Base-by-base conservation (phyloP, 2,113 vertebrate genomes). In the Tupaia tana region DNA sequence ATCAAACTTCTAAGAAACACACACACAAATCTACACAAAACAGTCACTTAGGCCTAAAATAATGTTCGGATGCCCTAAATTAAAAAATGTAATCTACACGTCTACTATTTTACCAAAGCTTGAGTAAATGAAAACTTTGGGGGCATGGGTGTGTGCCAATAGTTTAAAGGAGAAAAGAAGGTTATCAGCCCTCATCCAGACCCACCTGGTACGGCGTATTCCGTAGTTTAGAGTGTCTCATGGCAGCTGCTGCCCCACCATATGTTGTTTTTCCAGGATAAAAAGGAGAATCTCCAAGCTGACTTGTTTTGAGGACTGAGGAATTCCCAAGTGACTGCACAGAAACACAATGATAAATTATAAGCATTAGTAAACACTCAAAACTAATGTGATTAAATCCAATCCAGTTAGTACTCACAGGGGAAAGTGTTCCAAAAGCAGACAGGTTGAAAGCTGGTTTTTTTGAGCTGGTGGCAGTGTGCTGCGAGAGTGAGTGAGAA, bases 221-320 rank as follows among this genome's bases (percentile, higher is more conserved):
- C 22, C 98, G 99, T 0, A 84, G 73, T 93, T 99, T 99, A 56
- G 98, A 96, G 66, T 98, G 98, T 94, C 98, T 98, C 20, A 97
- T 97, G 78, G 99, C 98, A 84, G 98, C 99, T 85, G 99, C 98
- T 82, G 99, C 99, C n/a, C 99, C 99, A 70, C 99, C 99, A 0
- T 99, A 99, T 1, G 97, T 99, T 34, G 99, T 99, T 98, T 99
- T 99, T 87, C 99, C 99, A 77, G 99, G 99, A 97, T 99, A 99
- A 98, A 99, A 99, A 1, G 99, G 99, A 90, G 99, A 99, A 98
- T 99, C 99, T 58, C 99, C 99, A 93, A 99, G 98, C 80, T 99
- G 99, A 96, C 99, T 99, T 89, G 99, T 99, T 98, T 99, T 99
- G 94, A 99, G 98, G 97, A 98, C 66, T 66, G 99, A 99, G 96